Evolutionary conservation across 2,797 vertebrate species (phyloP), one percentile per base, ranked within the genome.

Genomic region (Premnoplex brunnescens): DNA sequence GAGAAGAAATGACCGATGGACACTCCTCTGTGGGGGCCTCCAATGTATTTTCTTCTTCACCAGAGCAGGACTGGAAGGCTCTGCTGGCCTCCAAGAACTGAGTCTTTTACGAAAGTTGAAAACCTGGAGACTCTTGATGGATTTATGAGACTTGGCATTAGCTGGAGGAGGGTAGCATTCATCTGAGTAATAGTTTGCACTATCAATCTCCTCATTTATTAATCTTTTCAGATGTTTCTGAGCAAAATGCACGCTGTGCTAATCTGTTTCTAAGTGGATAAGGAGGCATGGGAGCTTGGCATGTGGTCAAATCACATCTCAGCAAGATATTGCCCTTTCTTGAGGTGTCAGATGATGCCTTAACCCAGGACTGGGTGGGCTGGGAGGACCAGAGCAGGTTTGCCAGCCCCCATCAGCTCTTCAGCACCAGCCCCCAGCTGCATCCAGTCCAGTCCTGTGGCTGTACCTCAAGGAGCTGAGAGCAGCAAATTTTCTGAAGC

Each of bases 171-270:
- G 5, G 15, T 15, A 51, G 26, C 3, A 1, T 62, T 88, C 26
- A 15, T 37, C 12, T 78, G 51, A 91, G 30, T 81, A 89, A 58
- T 30, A 64, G 63, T 71, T 91, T 60, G 55, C 62, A 51, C 3
- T 5, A 84, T 95, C 76, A 67, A 28, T 81, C 67, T 87, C 21
- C 28, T 69, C 3, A 60, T 82, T 91, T 93, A 63, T 93, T 91
- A 84, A 86, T 82, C 17, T 86, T 78, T 91, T 86, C 76, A 89
- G 60, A 80, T 85, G 62, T 84, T 93, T 81, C 93, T 78, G 62
- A 90, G 66, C 46, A 92, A 88, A 91, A 81, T 26, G 44, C 81
- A 85, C 1, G 1, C 89, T 74, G 77, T 69, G 55, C 67, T 92
- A 58, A 94, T 88, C 69, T 93, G 51, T 92, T 96, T 88, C 54